Evolutionary conservation across 2,113 vertebrate genomes (phyloP).

Genomic region (Typhlomys cinereus): DNA sequence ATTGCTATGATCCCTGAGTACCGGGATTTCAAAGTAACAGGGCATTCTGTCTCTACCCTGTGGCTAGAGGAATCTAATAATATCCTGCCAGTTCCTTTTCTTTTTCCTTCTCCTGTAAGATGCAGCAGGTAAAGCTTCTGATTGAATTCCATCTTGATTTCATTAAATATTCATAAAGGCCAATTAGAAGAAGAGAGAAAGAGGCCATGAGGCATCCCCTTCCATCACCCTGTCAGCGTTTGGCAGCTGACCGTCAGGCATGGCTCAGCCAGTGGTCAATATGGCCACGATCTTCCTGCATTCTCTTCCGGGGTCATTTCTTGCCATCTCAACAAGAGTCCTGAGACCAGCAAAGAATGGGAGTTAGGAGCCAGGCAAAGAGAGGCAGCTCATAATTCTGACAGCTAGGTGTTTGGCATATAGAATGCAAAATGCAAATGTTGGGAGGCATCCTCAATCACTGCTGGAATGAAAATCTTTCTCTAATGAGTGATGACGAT

Average conservation of each 20-base stretch:
- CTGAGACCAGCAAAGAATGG: slow-evolving; percentile 78
- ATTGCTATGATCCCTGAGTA: not conserved
- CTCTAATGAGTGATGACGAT: slow-evolving; percentile 88
- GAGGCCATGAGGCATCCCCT: slow-evolving; percentile 86
- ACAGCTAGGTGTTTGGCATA: slow-evolving; percentile 86
- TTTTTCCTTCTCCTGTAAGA: slow-evolving; percentile 83
- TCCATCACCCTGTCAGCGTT: slow-evolving; percentile 91
- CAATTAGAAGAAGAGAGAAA: slow-evolving; percentile 96
- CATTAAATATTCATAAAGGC: slow-evolving; percentile 98
- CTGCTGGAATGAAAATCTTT: slow-evolving; percentile 89
- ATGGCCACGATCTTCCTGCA: slow-evolving; percentile 86
- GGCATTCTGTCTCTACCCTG: slow-evolving; percentile 80
- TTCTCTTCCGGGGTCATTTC: slow-evolving; percentile 84
- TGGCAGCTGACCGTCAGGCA: slow-evolving; percentile 85
- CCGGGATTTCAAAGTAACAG: slow-evolving; percentile 60
- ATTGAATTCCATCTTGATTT: slow-evolving; percentile 96
- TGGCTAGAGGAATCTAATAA: slow-evolving; percentile 88
- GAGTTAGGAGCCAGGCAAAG: not conserved
- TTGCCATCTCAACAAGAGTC: slow-evolving; percentile 66
- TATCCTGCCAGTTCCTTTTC: slow-evolving; percentile 68
- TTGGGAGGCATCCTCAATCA: slow-evolving; percentile 88
- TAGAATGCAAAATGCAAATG: slow-evolving; percentile 89
- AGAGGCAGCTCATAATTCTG: slow-evolving; percentile 84
- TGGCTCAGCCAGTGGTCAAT: slow-evolving; percentile 86
- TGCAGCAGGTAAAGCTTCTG: slow-evolving; percentile 92